These are phyloP conservation scores for Drosophila planitibia DNA, from an alignment of 2,888 invertebrate species.

Conservation along the genomic window DNA sequence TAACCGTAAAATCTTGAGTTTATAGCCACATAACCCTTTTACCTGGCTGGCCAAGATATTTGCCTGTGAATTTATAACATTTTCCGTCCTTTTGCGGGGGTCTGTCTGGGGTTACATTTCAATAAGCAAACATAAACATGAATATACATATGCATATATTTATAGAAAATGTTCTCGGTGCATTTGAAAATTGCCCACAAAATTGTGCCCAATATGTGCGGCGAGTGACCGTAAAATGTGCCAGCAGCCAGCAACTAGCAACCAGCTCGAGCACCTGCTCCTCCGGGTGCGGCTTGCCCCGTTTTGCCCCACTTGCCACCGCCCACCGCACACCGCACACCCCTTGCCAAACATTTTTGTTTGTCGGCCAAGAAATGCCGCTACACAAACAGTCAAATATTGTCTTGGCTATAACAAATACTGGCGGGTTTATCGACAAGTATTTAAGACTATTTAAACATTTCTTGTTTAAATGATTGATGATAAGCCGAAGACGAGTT, in stretches of 20 bases:
- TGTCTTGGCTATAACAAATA: conserved; percentile 44
- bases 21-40: conserved; percentile 64
- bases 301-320: not conserved
- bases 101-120: conserved; percentile 50
- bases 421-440: conserved; percentile 11
- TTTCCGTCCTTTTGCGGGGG: not conserved
- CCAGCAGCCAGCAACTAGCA: conserved; percentile 33
- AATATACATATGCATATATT: conserved; percentile 50
- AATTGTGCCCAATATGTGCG: conserved; percentile 68
- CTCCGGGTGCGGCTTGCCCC: conserved; percentile 4
- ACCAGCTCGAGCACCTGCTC: conserved; percentile 56
- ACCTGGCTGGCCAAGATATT: conserved; percentile 25
- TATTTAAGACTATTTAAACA: not conserved
- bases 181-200: conserved; percentile 77
- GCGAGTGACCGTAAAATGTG: conserved; percentile 63
- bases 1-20: conserved; percentile 69
- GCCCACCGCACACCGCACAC: not conserved
- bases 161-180: conserved; percentile 67
- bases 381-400: conserved; percentile 60
- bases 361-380: conserved; percentile 65
- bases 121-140: conserved; percentile 72
- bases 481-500: too few relatives aligned
- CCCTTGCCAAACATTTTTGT: conserved; percentile 37
- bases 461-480: not conserved
- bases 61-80: conserved; percentile 18